Evolutionary conservation across 2,113 vertebrate species (phyloP).

Genomic region (Osmerus eperlanus): DNA sequence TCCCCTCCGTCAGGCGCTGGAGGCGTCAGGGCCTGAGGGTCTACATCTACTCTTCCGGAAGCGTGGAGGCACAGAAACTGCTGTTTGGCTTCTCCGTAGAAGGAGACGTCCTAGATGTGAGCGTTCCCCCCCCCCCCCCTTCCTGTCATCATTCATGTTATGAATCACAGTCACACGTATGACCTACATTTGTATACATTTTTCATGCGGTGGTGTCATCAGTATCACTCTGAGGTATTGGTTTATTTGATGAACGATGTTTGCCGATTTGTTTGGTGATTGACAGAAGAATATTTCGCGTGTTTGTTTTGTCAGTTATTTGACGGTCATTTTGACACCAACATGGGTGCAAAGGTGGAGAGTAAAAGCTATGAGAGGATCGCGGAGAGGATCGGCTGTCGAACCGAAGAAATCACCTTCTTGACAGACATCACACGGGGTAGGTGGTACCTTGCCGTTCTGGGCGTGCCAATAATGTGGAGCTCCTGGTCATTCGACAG

Average conservation of each 20-base stretch:
- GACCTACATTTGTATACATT: background rate
- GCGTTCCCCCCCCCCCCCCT: slow-evolving; percentile 16
- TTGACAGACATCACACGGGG: slow-evolving; percentile 89
- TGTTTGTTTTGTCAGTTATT: slow-evolving; percentile 74
- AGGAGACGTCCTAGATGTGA: slow-evolving; percentile 88
- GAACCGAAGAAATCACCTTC: slow-evolving; percentile 88
- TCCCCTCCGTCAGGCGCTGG: slow-evolving; percentile 87
- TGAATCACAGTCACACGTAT: background rate
- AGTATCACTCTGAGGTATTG: too few species aligned
- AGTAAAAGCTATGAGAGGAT: slow-evolving; percentile 91
- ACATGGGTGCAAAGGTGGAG: slow-evolving; percentile 89
- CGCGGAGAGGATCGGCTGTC: slow-evolving; percentile 82
- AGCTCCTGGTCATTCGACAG: too few species aligned
- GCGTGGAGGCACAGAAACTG: slow-evolving; percentile 94
- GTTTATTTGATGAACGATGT: too few species aligned
- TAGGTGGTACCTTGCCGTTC: slow-evolving; percentile 42
- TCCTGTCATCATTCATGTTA: background rate
- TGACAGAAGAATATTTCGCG: too few species aligned
- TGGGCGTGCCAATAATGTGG: background rate
- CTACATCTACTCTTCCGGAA: slow-evolving; percentile 95
- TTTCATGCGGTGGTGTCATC: background rate
- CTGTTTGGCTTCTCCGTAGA: slow-evolving; percentile 89
- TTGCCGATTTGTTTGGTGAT: too few species aligned
- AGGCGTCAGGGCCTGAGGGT: slow-evolving; percentile 82
- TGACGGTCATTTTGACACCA: slow-evolving; percentile 94